Evolutionary conservation across 1,140 invertebrate species (phyloP).

Genomic region (Drosophila punjabiensis): DNA sequence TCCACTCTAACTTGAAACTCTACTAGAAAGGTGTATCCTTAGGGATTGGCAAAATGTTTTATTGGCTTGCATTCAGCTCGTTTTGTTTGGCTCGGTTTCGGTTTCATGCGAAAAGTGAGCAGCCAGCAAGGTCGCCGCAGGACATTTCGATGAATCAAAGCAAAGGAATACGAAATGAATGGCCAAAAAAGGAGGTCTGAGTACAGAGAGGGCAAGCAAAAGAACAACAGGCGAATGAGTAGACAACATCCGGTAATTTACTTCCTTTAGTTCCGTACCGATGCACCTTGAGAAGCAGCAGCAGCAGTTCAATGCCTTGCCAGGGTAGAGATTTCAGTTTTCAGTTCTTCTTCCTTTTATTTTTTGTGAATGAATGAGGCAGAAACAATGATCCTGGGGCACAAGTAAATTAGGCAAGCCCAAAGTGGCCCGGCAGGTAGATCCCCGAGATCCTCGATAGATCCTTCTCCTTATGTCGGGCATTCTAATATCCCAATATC

Average conservation of each 20-base stretch:
- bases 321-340: constrained; percentile 40
- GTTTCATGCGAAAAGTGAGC: constrained; percentile 75
- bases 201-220: constrained; percentile 26
- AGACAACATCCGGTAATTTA: constrained; percentile 85
- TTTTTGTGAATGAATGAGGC: constrained; percentile 70
- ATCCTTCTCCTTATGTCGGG: constrained; percentile 26
- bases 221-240: constrained; percentile 81
- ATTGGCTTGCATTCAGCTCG: constrained; percentile 56
- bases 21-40: constrained; percentile 8
- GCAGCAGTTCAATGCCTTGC: constrained; percentile 32
- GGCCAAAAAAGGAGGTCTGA: neutral
- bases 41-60: constrained; percentile 63
- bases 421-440: constrained; percentile 77
- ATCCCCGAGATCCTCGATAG: constrained; percentile 15
- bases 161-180: constrained; percentile 43
- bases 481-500: constrained; percentile 75
- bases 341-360: neutral
- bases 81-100: constrained; percentile 40
- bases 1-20: neutral
- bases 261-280: constrained; percentile 83
- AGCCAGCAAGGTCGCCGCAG: constrained; percentile 69
- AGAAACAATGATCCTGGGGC: constrained; percentile 59
- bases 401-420: constrained; percentile 84
- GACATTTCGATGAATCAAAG: constrained; percentile 77
- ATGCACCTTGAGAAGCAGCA: constrained; percentile 59